Evolutionary conservation across 2,888 invertebrate species (phyloP), one percentile per base, ranked within the genome.

Genomic region (Carcina quercana): DNA sequence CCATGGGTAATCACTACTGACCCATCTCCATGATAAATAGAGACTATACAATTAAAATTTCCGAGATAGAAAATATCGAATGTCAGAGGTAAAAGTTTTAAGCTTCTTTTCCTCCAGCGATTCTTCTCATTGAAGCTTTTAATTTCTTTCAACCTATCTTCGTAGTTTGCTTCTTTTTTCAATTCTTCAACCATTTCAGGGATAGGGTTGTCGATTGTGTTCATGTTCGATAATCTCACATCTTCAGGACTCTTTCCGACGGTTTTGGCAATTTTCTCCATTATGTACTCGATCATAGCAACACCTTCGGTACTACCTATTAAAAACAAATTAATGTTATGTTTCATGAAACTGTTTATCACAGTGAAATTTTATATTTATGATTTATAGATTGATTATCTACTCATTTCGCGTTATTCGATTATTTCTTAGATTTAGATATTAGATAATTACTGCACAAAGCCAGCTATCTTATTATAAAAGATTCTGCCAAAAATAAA

Each of bases 81-180:
- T 37, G 82, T 83, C 71, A 90, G 75, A 1, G 89, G 87, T 1
- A 88, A 75, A n/a, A 90, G 46, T 20, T 86, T 63, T 1, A 89
- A 63, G 0, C 89, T 92, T 28, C 85, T 85, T 62, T 93, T 92
- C 50, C 86, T 89, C 92, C 92, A 91, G 20, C 89, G 68, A 64
- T 91, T 91, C 35, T 79, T 30, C 14, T 64, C 51, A 51, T 89
- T 89, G 50, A 86, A 89, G 7, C 66, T 50, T 14, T 72, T 63
- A 7, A 87, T 71, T 3, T 59, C 67, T 28, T 50, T 50, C 40
- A 67, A 69, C 14, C 89, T 63, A 2, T 55, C 47, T 0, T 75
- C 71, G 40, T 85, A 87, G 25, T 88, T 74, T 0, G 85, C 73
- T 38, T 79, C 75, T 28, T 53, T 60, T 40, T 74, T 74, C 10